Base-by-base conservation (phyloP, 2,797 vertebrate genomes). In the Melanotaenia boesemani region DNA sequence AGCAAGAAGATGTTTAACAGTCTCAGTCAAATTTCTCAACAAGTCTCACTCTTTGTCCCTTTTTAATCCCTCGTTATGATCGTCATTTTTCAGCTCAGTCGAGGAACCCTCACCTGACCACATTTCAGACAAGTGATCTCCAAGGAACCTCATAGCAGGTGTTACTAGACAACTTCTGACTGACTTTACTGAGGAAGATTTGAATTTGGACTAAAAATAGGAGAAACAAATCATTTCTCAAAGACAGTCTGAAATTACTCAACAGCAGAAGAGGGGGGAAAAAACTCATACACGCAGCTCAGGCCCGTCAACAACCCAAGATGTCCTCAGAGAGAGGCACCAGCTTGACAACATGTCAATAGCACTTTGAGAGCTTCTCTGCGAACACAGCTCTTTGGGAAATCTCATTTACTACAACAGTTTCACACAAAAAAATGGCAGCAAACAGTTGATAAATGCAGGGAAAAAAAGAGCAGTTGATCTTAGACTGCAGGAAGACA, bases 271-370 rank as follows among this genome's bases (percentile, higher is more conserved):
- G 77, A 79, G 71, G 22, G 63, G 22, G n/a, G 39, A 59, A 65
- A 87, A 92, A 92, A 91, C 30, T 90, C 88, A 88, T 92, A 88
- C 93, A 93, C 89, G 91, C 90, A 88, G 82, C 92, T 86, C 89
- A 87, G 89, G 90, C 90, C 93, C 86, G 89, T 94, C 93, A 94
- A 93, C 88, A 93, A 90, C 85, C 91, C 84, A 81, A 88, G 91
- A 93, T 85, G 89, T 93, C 94, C 93, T 94, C 76, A 70, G 93
- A 94, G 94, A 94, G 89, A 90, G 73, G 88, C 89, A 86, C 88
- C 81, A 79, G 89, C 94, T 94, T 95, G 95, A 95, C 95, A 95
- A 94, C 92, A 95, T 94, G 94, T 94, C 95, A 95, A 95, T 95
- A 95, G 94, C 92, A 93, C 92, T 95, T 94, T 93, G 92, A 95